Base-by-base conservation (phyloP, 1,140 invertebrate species). In the Drosophila chauvacae region DNA sequence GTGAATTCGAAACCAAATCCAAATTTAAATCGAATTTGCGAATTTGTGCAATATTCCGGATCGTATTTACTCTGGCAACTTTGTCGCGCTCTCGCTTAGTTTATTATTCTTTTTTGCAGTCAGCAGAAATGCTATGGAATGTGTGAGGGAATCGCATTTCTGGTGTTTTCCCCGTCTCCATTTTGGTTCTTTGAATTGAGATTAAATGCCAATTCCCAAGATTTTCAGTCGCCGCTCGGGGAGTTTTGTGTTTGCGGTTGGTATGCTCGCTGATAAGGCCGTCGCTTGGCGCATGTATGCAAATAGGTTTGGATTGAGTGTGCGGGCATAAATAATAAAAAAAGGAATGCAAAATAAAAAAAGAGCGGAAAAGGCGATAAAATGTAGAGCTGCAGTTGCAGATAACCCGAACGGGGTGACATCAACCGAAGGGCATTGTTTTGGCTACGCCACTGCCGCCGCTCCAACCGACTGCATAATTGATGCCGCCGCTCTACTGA, bases 401-500 rank as follows among this genome's bases (percentile, higher is more conserved):
- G 69, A 72, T 72, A 72, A 72, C 62, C 30, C n/a, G 53, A 13
- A 20, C 35, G 48, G 41, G 41, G 28, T 73, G 69, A 74, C 69
- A 74, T 74, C 71, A 74, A 74, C 74, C 50, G 73, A 76, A 65
- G 50, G 73, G 51, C 73, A 76, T 51, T 76, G 73, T 65, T 74
- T 55, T 75, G 72, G 28, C 45, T 45, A 13, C 11, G 11, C 39
- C n/a, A 3, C 9, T 42, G 33, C 51, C 37, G 20, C 47, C 30
- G 28, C 48, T 23, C 30, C 18, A 11, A 35, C 3, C 47, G 64
- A 69, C 76, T 88, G 85, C 80, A 84, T 87, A 87, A 88, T 90
- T 84, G 85, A 87, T 76, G 62, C 58, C 56, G 56, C 51, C 55
- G 56, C 26, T 23, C 33, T 35, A 62, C 66, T 16, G 26, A 51